Evolutionary conservation across 2,797 vertebrate genomes (phyloP), one percentile per base, ranked within the genome.

Genomic region (Chromis chromis): DNA sequence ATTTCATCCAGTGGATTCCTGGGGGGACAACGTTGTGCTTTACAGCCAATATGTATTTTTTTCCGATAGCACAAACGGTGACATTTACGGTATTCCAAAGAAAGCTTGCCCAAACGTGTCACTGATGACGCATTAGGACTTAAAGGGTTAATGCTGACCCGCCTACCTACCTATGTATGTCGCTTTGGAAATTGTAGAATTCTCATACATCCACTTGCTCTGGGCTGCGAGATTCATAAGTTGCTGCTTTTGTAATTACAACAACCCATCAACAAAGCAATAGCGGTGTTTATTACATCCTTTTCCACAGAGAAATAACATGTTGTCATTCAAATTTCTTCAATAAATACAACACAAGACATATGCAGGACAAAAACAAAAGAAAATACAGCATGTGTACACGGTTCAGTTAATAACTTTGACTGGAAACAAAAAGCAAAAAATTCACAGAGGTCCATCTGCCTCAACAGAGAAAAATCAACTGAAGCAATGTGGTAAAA

Each of bases 331-430:
- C 16, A 42, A 50, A 52, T 42, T 70, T 59, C 42, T 71, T 81
- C 28, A 86, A 90, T 90, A 91, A 92, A 92, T 89, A 89, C 46
- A 92, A 92, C 88, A 88, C 46, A 66, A 16, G 46, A 70, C 17
- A 59, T 52, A 22, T 61, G 24, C 44, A 24, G 33, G 44, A 61
- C 39, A 70, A 61, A 66, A 21, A 21, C 42, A 44, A 36, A 36
- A 36, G 1, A 36, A 52, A 44, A 65, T 42, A 64, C 28, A 13
- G 25, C 12, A 27, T 59, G 10, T 39, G 62, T 9, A 19, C 22
- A 36, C 19, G 3, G 8, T 39, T 6, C 33, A 36, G 10, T 36
- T 36, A 36, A 36, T 36, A 36, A 36, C 44, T 19, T 14, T 46
- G 44, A 24, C 2, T 50, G 7, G 7, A 48, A 48, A 48, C 9